Evolutionary conservation across 2,113 vertebrate species (phyloP).

Genomic region (Abramis brama): DNA sequence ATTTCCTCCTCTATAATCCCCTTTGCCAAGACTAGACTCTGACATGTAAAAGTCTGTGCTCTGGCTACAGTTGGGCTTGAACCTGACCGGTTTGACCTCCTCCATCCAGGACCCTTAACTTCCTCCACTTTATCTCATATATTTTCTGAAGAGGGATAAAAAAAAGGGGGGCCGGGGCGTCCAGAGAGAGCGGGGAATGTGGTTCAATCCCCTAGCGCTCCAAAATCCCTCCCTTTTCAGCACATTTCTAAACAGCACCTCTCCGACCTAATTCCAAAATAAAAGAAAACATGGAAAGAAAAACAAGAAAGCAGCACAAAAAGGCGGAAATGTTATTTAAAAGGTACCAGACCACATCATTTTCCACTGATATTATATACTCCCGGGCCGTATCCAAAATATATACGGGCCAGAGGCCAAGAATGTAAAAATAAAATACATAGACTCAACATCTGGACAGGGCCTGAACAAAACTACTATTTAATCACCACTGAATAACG

Average conservation of each 20-base stretch:
- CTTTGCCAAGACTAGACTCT: conserved; percentile 11
- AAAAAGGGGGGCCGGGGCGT: conserved; percentile 33
- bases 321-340: conserved; percentile 99
- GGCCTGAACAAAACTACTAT: conserved; percentile 98
- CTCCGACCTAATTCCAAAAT: conserved; percentile 82
- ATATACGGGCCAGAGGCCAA: conserved; percentile 95
- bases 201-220: conserved; percentile 66
- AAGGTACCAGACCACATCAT: conserved; percentile 99
- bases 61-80: conserved; percentile 54
- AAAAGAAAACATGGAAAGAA: conserved; percentile 99
- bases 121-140: conserved; percentile 66
- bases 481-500: conserved; percentile 97
- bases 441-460: conserved; percentile 99
- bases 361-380: conserved; percentile 99
- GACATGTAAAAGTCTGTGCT: conserved; percentile 41
- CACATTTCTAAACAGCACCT: conserved; percentile 80
- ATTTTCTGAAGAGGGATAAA: conserved; percentile 60
- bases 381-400: conserved; percentile 98
- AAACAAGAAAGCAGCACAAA: conserved; percentile 99
- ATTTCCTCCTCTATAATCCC: conserved; percentile 47
- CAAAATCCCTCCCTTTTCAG: conserved; percentile 73
- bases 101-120: conserved; percentile 61
- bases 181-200: conserved; percentile 45
- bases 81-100: conserved; percentile 67
- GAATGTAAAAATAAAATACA: conserved; percentile 93